Base-by-base conservation (phyloP, 1,140 invertebrate species). In the Euwallacea similis region DNA sequence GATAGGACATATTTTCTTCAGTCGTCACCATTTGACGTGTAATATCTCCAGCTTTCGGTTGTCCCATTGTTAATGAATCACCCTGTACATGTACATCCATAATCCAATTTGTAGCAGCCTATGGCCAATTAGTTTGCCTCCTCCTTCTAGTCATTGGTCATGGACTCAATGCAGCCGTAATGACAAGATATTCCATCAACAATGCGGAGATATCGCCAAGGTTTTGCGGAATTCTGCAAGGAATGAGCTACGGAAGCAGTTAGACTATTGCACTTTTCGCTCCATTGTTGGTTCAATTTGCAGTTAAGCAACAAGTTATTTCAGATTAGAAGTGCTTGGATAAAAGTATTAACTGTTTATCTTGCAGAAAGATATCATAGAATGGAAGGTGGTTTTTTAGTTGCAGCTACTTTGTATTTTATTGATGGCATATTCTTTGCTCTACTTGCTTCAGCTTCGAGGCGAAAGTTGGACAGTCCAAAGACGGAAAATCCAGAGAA, bases 201-300 rank as follows among this genome's bases (percentile, higher is more conserved):
- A 88, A 91, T 76, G 85, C 92, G n/a, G 91, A 93, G 76, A 83
- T 93, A 61, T 86, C 91, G 2, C 89, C 89, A 11, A 90, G 88
- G 81, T 88, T 85, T 81, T 89, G 89, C 15, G 89, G 90, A 10
- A 86, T 86, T 0, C 79, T 92, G 74, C 90, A 92, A 87, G 90
- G 92, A 7, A 84, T 94, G 11, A 91, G 90, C 47, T 94, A 93
- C 79, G 88, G 89, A 11, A 80, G 87, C 16, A 87, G 90, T 0
- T 93, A 92, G 65, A 76, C 89, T 0, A 86, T 88, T 15, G 89
- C 88, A 0, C 90, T 92, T 55, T 78, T 91, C 41, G 89, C 88
- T 13, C 92, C 91, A 0, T 77, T 88, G 3, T 79, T 87, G 2
- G 87, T 88, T 11, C 87, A 88, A 0, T 81, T 85, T 33, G 84